phyloP scores from a whole-genome alignment of 2,888 invertebrate species.

The Shargacucullia verbasci region DNA sequence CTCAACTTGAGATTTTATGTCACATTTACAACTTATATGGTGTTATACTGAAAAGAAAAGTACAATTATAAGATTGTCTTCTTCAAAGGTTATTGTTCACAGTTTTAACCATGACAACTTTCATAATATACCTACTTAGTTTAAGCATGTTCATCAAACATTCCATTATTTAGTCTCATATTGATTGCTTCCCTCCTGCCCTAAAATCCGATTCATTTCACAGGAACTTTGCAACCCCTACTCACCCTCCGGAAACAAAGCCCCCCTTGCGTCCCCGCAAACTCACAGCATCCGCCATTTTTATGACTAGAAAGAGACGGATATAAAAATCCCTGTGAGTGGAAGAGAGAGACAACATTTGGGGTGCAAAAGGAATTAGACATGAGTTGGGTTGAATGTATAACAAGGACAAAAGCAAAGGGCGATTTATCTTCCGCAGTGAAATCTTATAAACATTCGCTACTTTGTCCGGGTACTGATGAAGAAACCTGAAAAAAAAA shows the following conservation, averaged over 20 bases:
- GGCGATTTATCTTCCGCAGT: constrained; percentile 64
- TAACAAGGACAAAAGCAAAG: constrained; percentile 72
- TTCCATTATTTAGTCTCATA: constrained; percentile 60
- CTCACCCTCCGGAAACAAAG: constrained; percentile 77
- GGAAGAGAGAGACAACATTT: constrained; percentile 53
- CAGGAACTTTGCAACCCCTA: constrained; percentile 70
- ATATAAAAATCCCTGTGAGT: constrained; percentile 13
- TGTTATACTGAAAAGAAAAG: too few species aligned
- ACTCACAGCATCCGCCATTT: constrained; percentile 85
- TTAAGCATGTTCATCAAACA: constrained; percentile 31
- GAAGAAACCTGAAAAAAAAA: constrained; percentile 35
- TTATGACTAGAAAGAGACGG: constrained; percentile 65
- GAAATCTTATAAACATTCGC: constrained; percentile 56
- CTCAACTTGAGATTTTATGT: too few species aligned
- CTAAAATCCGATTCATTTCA: constrained; percentile 77
- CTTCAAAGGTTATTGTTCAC: neutral
- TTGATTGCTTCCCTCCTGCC: constrained; percentile 70
- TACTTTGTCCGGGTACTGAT: constrained; percentile 47
- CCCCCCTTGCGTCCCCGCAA: constrained; percentile 63
- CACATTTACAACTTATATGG: too few species aligned
- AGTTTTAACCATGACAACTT: neutral
- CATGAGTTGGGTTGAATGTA: constrained; percentile 71
- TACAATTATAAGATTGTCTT: neutral
- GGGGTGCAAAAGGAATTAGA: constrained; percentile 75
- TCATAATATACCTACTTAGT: constrained; percentile 16